Evolutionary conservation across 2,888 invertebrate genomes (phyloP).

Genomic region (Zele albiditarsus): DNA sequence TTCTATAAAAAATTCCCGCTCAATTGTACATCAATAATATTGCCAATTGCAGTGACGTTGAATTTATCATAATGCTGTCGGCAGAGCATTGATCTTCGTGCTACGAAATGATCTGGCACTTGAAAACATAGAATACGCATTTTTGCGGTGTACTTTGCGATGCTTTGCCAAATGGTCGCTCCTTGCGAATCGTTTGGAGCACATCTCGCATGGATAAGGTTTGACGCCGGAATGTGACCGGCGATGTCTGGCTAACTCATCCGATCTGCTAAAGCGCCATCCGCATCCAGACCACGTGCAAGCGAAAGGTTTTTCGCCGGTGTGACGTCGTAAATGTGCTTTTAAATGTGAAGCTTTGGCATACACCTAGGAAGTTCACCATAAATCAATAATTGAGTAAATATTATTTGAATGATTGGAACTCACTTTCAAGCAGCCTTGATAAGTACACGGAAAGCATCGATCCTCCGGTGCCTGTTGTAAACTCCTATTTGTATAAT

Average conservation of each 20-base stretch:
- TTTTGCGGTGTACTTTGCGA: conserved; percentile 86
- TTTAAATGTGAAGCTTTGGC: conserved; percentile 93
- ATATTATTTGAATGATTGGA: not conserved
- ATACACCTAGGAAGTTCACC: conserved; percentile 80
- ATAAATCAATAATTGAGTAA: not conserved
- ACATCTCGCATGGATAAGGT: conserved; percentile 91
- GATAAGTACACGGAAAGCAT: conserved; percentile 71
- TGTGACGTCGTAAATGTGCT: conserved; percentile 89
- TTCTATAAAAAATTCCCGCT: conserved; percentile 32
- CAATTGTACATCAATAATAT: not conserved
- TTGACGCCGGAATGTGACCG: conserved; percentile 97
- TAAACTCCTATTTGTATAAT: conserved; percentile 69
- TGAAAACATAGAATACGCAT: conserved; percentile 65
- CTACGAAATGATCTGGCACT: conserved; percentile 60
- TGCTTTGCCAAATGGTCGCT: conserved; percentile 97
- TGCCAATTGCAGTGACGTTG: not conserved
- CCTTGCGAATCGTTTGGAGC: conserved; percentile 91
- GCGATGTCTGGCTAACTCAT: conserved; percentile 93
- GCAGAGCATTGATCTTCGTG: conserved; percentile 61
- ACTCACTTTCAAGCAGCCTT: conserved; percentile 69
- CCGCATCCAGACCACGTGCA: conserved; percentile 87
- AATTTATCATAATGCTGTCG: conserved; percentile 56
- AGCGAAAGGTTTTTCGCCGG: conserved; percentile 85
- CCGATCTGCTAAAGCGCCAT: conserved; percentile 95
- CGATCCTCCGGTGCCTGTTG: conserved; percentile 66